Evolutionary conservation across 2,888 invertebrate genomes (phyloP), one percentile per base, ranked within the genome.

Genomic region (Halocaridina rubra): DNA sequence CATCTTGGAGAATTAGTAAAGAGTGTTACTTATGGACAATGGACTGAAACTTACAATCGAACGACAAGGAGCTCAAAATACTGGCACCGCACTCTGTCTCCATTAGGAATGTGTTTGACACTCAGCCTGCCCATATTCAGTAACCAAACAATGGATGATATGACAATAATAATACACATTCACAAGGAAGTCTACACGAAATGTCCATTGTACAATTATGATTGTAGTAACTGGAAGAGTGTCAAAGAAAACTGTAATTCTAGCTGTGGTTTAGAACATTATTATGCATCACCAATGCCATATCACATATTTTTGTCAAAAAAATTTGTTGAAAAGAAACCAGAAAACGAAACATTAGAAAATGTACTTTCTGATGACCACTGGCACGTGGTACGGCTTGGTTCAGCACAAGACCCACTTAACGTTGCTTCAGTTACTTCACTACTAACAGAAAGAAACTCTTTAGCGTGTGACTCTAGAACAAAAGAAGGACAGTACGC

Each of bases 1-100:
- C 10, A 5, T 7, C 57, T 81, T 24, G 81, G 81, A 8, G 27
- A 81, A 5, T n/a, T 81, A n/a, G 69, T 81, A 7, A 39, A 76
- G 53, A 53, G 57, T 16, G 19, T 81, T 3, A 57, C 67, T 29
- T 76, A 76, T 33, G 76, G 81, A 7, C 13, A 69, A n/a, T 5
- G 67, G 8, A 19, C 33, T 3, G 81, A 81, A 24, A 75, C 46
- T n/a, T 81, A 81, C 27, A 81, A 64, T 10, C 13, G 4, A 2
- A 19, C 27, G 22, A 69, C 81, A 1, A 39, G 19, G 4, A n/a
- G 7, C 16, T 81, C 81, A 1, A 30, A 24, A 13, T 69, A 76
- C 32, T 81, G 81, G 81, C 29, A 67, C 29, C n/a, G 39, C 7
- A 33, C 76, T 16, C 27, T 30, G 16, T 46, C 81, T 30, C 81